Evolutionary conservation across 2,797 vertebrate species (phyloP), one percentile per base, ranked within the genome.

Genomic region (Austrolebias charrua): DNA sequence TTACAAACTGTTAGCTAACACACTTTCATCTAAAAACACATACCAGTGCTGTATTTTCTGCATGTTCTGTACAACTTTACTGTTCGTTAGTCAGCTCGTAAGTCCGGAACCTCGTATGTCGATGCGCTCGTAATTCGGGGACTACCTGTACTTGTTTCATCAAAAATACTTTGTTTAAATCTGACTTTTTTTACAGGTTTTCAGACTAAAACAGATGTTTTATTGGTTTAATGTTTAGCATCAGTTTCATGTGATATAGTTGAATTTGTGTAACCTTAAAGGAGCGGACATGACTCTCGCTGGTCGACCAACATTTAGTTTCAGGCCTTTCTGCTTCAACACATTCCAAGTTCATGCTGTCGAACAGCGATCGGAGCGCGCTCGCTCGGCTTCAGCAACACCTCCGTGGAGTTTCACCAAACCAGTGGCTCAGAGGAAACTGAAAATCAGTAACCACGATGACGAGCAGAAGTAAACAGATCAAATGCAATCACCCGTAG

Each of bases 311-410:
- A 42, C 16, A 1, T 47, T 78, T 69, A 3, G 51, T 61, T 79
- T 78, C 70, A 78, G 19, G 44, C 55, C 69, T 4, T 56, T 62
- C 80, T 44, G n/a, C 78, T 83, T 81, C 56, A 71, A 79, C 65
- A 83, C 88, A 83, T 87, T 86, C 87, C 74, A n/a, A n/a, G n/a
- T 84, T 81, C 73, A 13, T 20, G 68, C 83, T 83, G 85, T 86
- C 84, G 69, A 63, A 86, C 82, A 84, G 76, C 75, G 63, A 62
- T 53, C 0, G 0, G 47, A 62, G 64, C 33, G 60, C 12, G 18
- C n/a, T n/a, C 73, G 75, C 19, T 33, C 31, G 5, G 5, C 31
- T 33, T 33, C 31, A 33, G 7, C n/a, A n/a, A n/a, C n/a, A n/a
- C n/a, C n/a, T n/a, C n/a, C n/a, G n/a, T 16, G 29, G 19, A 29